Conservation (phyloP, 2,797 vertebrate species). For the Sebastes hubbsi region DNA sequence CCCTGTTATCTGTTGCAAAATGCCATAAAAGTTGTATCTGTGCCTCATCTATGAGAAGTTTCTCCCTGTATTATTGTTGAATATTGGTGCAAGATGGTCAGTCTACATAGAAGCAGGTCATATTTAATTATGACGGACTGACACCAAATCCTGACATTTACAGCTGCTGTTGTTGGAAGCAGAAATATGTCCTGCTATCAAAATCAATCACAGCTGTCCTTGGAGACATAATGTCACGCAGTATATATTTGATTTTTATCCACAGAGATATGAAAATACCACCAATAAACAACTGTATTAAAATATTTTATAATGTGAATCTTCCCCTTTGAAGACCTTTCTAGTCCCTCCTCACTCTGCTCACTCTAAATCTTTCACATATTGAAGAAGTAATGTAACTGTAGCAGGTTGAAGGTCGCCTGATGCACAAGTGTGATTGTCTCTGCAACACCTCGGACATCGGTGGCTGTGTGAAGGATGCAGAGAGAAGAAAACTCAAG, state of each 20-base stretch:
- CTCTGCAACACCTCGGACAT: not conserved
- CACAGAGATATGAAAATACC: constrained; percentile 9
- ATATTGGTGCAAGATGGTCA: not conserved
- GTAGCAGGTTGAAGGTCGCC: not conserved
- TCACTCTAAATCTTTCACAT: not conserved
- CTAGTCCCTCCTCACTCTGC: too few species aligned
- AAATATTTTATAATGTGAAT: constrained; percentile 12
- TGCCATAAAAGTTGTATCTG: not conserved
- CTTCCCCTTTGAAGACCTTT: not conserved
- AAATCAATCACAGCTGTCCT: constrained; percentile 33
- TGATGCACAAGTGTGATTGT: not conserved
- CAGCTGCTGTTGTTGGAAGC: constrained; percentile 6
- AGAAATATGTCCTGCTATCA: constrained; percentile 20
- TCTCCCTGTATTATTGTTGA: not conserved
- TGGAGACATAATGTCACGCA: constrained; percentile 28
- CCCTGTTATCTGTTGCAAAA: not conserved
- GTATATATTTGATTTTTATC: constrained; percentile 9
- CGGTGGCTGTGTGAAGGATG: not conserved
- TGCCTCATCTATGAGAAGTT: not conserved
- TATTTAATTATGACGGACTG: not conserved
- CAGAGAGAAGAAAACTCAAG: not conserved
- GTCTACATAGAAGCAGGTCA: not conserved
- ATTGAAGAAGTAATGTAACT: not conserved
- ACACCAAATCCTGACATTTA: constrained; percentile 36
- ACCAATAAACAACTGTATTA: constrained; percentile 8